Percentiles rank a stretch among this genome's conserved stretches.
Evolutionary conservation across 2,888 invertebrate genomes (phyloP).

Genomic region (Graphium colonna): DNA sequence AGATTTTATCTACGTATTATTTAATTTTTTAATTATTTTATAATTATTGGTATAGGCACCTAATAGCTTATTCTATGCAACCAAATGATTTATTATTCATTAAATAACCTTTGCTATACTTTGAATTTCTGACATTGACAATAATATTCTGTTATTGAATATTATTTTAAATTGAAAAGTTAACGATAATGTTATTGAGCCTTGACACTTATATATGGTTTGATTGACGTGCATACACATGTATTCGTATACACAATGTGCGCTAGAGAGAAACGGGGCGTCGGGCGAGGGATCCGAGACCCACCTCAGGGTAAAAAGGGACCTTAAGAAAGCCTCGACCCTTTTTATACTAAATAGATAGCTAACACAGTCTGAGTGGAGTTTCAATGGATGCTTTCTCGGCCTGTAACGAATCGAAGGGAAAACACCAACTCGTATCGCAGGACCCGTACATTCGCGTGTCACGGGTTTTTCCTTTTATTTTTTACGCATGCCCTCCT

Average conservation of each 20-base stretch:
- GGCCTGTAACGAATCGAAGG: conserved; percentile 75
- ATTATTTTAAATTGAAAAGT: no score
- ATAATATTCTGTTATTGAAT: no score
- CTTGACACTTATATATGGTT: no score
- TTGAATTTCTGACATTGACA: no score
- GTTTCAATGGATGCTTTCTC: conserved; percentile 80
- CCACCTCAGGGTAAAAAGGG: conserved; percentile 71
- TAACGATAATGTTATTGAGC: no score
- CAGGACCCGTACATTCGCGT: conserved; percentile 43
- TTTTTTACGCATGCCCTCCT: conserved; percentile 76
- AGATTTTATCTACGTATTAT: no score
- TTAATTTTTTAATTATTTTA: no score
- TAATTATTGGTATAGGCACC: no score
- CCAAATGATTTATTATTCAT: no score
- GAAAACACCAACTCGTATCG: conserved; percentile 56
- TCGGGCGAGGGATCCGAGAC: conserved; percentile 26
- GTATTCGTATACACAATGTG: conserved; percentile 4
- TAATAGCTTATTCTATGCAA: no score
- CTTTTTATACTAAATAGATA: conserved; percentile 81
- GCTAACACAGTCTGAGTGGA: conserved; percentile 79
- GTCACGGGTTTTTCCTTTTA: conserved; percentile 75
- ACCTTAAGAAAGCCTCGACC: conserved; percentile 75
- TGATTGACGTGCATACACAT: not conserved
- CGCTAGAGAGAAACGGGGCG: conserved; percentile 7
- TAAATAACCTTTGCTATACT: no score